Conservation (phyloP, 2,797 vertebrate genomes). For the Todus mexicanus region DNA sequence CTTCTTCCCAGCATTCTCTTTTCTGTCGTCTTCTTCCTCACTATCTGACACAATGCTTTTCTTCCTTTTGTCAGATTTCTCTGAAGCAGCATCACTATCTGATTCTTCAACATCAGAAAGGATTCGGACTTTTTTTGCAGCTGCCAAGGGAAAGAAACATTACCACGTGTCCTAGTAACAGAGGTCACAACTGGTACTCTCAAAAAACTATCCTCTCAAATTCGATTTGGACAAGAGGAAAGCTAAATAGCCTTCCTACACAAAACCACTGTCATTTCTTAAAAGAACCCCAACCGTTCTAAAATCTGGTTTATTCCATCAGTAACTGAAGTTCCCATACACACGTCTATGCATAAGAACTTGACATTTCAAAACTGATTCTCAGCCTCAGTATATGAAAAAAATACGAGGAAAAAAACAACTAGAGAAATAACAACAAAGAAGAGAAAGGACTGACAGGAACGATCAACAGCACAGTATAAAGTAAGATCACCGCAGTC, state of each 20-base stretch:
- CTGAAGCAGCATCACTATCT: constrained; percentile 80
- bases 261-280: neutral
- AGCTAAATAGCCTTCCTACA: neutral
- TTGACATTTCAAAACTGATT: neutral
- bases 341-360: neutral
- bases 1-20: constrained; percentile 75
- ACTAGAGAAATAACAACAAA: neutral
- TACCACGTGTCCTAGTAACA: neutral
- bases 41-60: constrained; percentile 87
- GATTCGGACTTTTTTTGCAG: constrained; percentile 84
- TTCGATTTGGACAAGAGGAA: neutral
- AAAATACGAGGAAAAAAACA: neutral
- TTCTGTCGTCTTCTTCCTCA: constrained; percentile 81
- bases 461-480: neutral
- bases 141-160: constrained; percentile 46
- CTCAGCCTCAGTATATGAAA: neutral
- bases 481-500: neutral
- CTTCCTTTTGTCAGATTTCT: constrained; percentile 76
- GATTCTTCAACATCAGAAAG: constrained; percentile 89
- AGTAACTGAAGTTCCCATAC: neutral
- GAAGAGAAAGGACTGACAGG: neutral
- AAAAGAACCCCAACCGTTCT: neutral
- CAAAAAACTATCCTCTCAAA: neutral
- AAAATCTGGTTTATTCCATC: neutral
- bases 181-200: neutral